Conservation (phyloP, 2,888 invertebrate genomes). For the Limnephilus lunatus region DNA sequence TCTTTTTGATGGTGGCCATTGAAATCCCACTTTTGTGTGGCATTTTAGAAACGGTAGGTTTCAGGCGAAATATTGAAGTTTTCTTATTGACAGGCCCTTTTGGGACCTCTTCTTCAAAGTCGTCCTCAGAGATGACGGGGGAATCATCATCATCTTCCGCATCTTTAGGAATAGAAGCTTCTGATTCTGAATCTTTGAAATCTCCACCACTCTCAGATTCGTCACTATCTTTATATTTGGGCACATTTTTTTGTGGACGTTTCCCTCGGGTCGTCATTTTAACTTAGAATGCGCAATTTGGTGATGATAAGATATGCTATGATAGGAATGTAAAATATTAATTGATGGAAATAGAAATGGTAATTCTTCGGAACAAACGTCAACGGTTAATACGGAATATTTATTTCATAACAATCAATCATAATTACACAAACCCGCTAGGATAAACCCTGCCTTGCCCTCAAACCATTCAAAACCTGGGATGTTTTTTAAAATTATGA, state of each 20-base stretch:
- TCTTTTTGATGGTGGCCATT: slow-evolving; percentile 50
- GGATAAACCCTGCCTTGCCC: too few relatives aligned
- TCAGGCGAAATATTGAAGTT: slow-evolving; percentile 65
- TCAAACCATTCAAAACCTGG: too few relatives aligned
- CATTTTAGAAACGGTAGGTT: slow-evolving; percentile 52
- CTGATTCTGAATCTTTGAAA: slow-evolving; percentile 77
- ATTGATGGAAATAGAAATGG: background rate
- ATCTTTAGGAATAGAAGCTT: slow-evolving; percentile 73
- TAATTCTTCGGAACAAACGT: too few relatives aligned
- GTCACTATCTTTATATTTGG: slow-evolving; percentile 71
- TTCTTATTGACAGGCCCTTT: slow-evolving; percentile 41
- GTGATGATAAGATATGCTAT: background rate
- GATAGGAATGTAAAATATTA: background rate
- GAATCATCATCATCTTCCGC: slow-evolving; percentile 72
- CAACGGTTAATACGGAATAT: too few relatives aligned
- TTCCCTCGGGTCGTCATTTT: slow-evolving; percentile 68
- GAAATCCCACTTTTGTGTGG: slow-evolving; percentile 41
- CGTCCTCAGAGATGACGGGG: slow-evolving; percentile 69
- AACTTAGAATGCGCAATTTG: background rate
- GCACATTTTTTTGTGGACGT: slow-evolving; percentile 74
- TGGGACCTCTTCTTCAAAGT: slow-evolving; percentile 67
- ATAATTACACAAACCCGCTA: too few relatives aligned
- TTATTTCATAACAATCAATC: too few relatives aligned
- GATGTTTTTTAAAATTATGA: too few relatives aligned
- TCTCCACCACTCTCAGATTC: slow-evolving; percentile 72